These are phyloP conservation scores for Mesitornis unicolor DNA, from an alignment of 2,113 vertebrate genomes.

Conservation along the genomic window DNA sequence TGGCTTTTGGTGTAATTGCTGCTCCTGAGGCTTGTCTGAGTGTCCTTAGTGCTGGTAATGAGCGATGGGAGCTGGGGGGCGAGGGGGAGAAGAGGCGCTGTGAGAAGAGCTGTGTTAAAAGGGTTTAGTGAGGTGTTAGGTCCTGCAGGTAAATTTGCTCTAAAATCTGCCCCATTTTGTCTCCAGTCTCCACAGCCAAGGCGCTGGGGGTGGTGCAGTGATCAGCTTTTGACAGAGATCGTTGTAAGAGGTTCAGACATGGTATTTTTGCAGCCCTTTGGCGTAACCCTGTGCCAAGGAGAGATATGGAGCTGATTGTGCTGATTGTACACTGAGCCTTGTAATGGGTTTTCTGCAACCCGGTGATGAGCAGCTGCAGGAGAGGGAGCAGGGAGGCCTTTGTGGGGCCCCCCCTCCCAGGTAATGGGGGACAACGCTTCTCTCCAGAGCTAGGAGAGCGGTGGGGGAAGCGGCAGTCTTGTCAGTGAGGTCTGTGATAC, in stretches of 20 bases:
- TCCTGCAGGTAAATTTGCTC: background rate
- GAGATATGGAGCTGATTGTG: too few species aligned
- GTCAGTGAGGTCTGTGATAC: background rate
- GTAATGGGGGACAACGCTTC: too few species aligned
- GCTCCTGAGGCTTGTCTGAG: background rate
- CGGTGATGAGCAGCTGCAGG: background rate
- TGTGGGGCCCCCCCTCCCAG: too few species aligned
- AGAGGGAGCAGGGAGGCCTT: too few species aligned
- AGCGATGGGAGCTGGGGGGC: background rate
- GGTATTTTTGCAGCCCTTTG: background rate
- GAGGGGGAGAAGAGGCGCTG: too few species aligned
- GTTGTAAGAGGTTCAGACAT: background rate
- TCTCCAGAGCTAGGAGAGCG: too few species aligned
- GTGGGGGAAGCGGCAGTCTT: background rate
- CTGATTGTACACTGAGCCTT: background rate
- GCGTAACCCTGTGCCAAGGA: background rate
- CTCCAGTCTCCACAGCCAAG: background rate
- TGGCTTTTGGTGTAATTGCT: background rate
- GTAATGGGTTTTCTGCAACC: background rate
- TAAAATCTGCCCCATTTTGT: background rate
- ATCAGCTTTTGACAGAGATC: background rate
- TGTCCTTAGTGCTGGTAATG: background rate
- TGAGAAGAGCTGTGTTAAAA: background rate
- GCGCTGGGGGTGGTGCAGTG: background rate
- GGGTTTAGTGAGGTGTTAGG: background rate